These are phyloP conservation scores for Apis florea DNA, from an alignment of 1,140 invertebrate species.

Conservation along the genomic window DNA sequence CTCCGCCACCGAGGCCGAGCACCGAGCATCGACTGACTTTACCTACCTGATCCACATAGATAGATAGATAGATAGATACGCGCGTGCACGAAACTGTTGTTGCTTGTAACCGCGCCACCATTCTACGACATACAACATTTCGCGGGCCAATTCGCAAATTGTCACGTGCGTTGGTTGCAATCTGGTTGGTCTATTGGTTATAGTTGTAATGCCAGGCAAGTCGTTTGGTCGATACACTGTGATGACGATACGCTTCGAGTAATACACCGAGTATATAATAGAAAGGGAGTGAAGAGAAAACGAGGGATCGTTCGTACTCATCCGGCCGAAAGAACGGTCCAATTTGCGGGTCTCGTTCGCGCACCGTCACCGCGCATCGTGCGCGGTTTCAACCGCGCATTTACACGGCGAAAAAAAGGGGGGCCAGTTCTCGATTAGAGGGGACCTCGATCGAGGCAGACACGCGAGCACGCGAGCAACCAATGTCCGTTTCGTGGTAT, in stretches of 20 bases:
- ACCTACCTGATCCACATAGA: slow-evolving; percentile 71
- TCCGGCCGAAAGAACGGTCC: slow-evolving; percentile 26
- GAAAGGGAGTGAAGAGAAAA: no score
- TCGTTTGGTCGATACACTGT: slow-evolving; percentile 18
- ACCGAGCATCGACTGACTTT: slow-evolving; percentile 60
- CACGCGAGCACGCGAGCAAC: slow-evolving; percentile 44
- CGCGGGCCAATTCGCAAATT: not conserved
- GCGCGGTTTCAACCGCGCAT: not conserved
- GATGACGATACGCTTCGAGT: not conserved
- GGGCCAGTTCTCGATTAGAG: not conserved
- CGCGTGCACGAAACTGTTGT: slow-evolving; percentile 45
- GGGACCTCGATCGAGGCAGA: slow-evolving; percentile 4
- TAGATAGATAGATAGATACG: no score
- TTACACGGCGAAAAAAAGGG: not conserved
- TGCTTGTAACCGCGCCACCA: slow-evolving; percentile 42
- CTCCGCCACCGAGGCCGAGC: slow-evolving; percentile 52
- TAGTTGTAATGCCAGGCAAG: no score
- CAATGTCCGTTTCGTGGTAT: not conserved
- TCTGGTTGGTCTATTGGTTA: no score
- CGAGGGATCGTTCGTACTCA: slow-evolving; percentile 9
- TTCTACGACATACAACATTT: slow-evolving; percentile 34
- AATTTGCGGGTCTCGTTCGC: slow-evolving; percentile 31
- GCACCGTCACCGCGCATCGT: not conserved
- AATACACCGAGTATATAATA: not conserved
- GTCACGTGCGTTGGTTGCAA: slow-evolving; percentile 12